phyloP scores from a whole-genome alignment of 2,797 vertebrate species.

The Cercopithecus hamlyni region DNA sequence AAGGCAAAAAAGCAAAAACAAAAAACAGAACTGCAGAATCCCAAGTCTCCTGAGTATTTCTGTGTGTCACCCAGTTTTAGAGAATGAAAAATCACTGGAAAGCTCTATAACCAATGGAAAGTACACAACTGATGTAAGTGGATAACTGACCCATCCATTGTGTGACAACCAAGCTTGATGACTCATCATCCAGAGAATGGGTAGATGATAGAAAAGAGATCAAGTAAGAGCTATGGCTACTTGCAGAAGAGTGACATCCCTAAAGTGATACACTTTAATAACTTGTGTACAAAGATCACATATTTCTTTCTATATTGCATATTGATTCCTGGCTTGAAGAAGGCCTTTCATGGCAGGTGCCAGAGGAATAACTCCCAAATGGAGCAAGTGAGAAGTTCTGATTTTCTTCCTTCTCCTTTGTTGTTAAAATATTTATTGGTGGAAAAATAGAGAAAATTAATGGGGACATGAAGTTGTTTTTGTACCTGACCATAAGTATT shows the following conservation, averaged over 20 bases:
- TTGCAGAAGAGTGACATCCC: not conserved
- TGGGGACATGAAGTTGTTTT: not conserved
- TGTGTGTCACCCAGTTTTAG: slow-evolving; percentile 29
- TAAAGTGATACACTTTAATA: slow-evolving; percentile 7
- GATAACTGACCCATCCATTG: not conserved
- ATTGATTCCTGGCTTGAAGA: slow-evolving; percentile 39
- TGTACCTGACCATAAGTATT: not conserved
- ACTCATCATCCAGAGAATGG: slow-evolving; percentile 35
- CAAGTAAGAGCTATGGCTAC: not conserved
- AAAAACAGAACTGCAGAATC: not conserved
- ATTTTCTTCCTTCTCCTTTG: slow-evolving; percentile 66
- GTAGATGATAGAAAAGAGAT: not conserved
- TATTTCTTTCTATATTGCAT: slow-evolving; percentile 66
- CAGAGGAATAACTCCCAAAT: slow-evolving; percentile 46
- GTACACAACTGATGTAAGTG: not conserved
- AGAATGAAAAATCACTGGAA: not conserved
- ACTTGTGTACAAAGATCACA: slow-evolving; percentile 21
- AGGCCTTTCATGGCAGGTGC: not conserved
- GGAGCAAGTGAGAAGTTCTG: slow-evolving; percentile 28
- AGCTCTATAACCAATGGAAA: slow-evolving; percentile 28
- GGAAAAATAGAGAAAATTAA: slow-evolving; percentile 33
- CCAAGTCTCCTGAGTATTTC: slow-evolving; percentile 46
- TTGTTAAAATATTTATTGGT: slow-evolving; percentile 45
- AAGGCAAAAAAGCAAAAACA: not conserved
- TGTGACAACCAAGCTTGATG: not conserved